Conservation (phyloP, 2,797 vertebrate genomes). For the Hoplostethus mediterraneus region DNA sequence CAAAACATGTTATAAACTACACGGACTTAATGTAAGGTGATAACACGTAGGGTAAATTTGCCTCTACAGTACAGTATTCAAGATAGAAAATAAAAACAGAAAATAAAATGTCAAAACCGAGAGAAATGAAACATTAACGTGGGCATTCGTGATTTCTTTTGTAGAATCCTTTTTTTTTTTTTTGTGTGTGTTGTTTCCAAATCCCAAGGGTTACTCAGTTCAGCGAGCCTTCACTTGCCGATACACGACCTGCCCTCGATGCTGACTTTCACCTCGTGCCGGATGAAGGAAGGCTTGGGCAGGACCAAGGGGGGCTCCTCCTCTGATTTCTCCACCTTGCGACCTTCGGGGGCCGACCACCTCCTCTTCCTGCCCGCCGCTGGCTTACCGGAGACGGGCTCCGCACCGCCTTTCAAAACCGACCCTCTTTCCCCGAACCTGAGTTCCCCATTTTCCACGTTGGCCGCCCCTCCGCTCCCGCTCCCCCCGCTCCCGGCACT, state of each 20-base stretch:
- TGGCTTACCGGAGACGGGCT: constrained; percentile 80
- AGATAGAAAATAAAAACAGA: constrained; percentile 82
- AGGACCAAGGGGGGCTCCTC: constrained; percentile 96
- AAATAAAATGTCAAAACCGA: constrained; percentile 78
- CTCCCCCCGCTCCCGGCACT: constrained; percentile 59
- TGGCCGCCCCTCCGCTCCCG: constrained; percentile 65
- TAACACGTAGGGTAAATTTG: constrained; percentile 91
- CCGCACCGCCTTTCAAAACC: constrained; percentile 75
- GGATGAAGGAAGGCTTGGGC: constrained; percentile 97
- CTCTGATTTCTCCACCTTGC: constrained; percentile 94
- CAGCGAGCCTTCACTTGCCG: constrained; percentile 91
- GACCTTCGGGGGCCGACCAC: constrained; percentile 97
- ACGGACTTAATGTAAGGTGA: constrained; percentile 93
- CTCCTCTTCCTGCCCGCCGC: constrained; percentile 92
- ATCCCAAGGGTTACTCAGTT: constrained; percentile 64
- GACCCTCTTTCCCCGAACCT: constrained; percentile 85
- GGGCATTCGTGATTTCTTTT: constrained; percentile 71
- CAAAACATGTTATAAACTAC: constrained; percentile 90
- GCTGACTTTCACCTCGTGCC: constrained; percentile 98
- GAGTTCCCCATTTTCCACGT: constrained; percentile 93
- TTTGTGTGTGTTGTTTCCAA: constrained; percentile 27
- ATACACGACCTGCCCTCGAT: constrained; percentile 98
- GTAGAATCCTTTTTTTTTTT: constrained; percentile 55
- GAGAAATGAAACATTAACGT: constrained; percentile 80
- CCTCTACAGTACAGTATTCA: constrained; percentile 95